Conservation (phyloP, 2,113 vertebrate species). For the Thryonomys swinderianus region DNA sequence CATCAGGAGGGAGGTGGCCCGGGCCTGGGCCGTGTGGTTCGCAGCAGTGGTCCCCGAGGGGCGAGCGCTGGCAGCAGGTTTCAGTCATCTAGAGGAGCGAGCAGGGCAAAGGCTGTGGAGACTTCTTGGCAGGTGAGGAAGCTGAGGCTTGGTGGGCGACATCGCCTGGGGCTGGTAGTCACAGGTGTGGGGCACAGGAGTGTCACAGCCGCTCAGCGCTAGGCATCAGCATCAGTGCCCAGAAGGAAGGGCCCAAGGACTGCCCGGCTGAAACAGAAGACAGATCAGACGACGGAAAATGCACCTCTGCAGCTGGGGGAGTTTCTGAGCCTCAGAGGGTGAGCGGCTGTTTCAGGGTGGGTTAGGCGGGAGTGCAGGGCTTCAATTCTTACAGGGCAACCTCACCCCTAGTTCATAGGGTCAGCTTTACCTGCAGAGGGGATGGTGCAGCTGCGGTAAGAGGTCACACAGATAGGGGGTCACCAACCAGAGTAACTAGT, state of each 20-base stretch:
- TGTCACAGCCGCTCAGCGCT: fast-evolving
- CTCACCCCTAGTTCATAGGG: neutral
- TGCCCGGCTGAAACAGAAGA: neutral
- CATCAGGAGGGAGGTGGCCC: neutral
- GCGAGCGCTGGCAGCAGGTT: fast-evolving
- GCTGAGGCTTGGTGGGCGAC: neutral
- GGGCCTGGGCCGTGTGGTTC: neutral
- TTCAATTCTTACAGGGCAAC: no score
- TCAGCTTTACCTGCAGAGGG: neutral
- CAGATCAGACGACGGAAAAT: no score
- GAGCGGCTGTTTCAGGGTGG: neutral
- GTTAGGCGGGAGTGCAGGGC: neutral
- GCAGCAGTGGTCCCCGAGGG: neutral
- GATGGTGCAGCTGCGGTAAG: neutral
- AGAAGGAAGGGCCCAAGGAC: fast-evolving
- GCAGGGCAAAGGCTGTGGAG: fast-evolving
- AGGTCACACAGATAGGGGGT: neutral
- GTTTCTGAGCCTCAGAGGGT: neutral
- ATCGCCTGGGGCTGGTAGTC: neutral
- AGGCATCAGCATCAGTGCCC: no score
- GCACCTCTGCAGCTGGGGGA: neutral
- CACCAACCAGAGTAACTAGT: neutral
- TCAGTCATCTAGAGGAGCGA: neutral
- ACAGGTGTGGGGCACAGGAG: neutral
- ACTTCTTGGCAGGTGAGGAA: neutral